Base-by-base conservation (phyloP, 2,113 vertebrate species). In the Rhipidura dahli region DNA sequence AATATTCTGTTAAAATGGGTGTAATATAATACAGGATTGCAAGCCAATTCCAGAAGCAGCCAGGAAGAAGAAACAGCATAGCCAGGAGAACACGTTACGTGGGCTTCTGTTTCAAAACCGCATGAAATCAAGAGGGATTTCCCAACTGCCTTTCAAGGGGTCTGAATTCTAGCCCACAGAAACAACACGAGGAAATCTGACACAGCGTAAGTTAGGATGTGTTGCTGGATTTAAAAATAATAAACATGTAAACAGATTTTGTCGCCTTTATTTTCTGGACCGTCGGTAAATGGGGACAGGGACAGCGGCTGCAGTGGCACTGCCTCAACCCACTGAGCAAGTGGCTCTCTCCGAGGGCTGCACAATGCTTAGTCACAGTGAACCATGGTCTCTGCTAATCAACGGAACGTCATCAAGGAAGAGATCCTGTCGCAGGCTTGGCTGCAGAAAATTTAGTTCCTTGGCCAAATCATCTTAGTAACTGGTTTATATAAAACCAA, bases 351-450 rank as follows among this genome's bases (percentile, higher is more conserved):
- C 94, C 73, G 82, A 60, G 86, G 90, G 89, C 89, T 95, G 97
- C 90, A 90, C 92, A 50, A 95, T 93, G 94, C 97, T 95, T 97
- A 97, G 97, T 98, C 98, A 99, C 98, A 99, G 98, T 99, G 98
- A 99, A 99, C 98, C 98, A 97, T 97, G 98, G 98, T 99, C 98
- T 99, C 98, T 96, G 95, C 98, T 97, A 94, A 84, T 96, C 95
- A 93, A 72, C 87, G 97, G 93, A 93, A 95, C 37, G 77, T 13
- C 79, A 93, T 53, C 87, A 96, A 97, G 90, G 92, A 97, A 95
- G 86, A 72, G 56, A 80, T 71, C 96, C 91, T 82, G 50, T 77
- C 50, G 20, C 94, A 92, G 77, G n/a, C 75, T 86, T 85, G 90
- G 95, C 94, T 88, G 75, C 95, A 94, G 70, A 92, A 94, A 95